A percentile compares a stretch with the other conserved stretches of the same genome.
These are phyloP conservation scores for Sardinella longiceps DNA, from an alignment of 2,797 vertebrate genomes.

Conservation along the genomic window DNA sequence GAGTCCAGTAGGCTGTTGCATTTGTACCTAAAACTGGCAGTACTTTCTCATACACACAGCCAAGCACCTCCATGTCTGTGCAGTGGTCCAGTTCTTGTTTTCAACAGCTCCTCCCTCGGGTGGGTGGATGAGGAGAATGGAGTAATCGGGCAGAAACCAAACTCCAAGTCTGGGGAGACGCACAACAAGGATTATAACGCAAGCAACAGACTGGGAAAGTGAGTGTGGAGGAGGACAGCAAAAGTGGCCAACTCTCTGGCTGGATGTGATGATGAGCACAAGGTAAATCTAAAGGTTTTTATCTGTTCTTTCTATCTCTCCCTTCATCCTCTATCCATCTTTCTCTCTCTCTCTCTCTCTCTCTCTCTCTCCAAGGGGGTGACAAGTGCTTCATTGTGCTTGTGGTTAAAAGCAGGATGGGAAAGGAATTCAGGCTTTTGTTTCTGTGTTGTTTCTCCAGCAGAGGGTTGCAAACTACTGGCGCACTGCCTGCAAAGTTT, in stretches of 20 bases:
- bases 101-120: neutral
- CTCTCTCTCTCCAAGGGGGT: neutral
- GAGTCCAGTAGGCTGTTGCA: neutral
- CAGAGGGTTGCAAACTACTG: neutral
- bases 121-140: neutral
- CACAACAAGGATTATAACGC: neutral
- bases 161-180: neutral
- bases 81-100: slow-evolving; percentile 8
- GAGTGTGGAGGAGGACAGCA: neutral
- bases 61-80: neutral
- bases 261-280: neutral
- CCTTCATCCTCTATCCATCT: neutral
- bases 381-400: slow-evolving; percentile 16
- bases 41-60: neutral
- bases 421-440: slow-evolving; percentile 10
- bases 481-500: neutral
- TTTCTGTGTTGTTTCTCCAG: neutral
- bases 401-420: neutral
- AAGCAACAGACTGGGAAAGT: neutral
- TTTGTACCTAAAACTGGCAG: neutral
- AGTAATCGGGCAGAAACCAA: neutral
- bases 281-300: neutral
- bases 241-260: neutral
- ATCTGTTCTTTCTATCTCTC: neutral
- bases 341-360: neutral